These are phyloP conservation scores for Brenthis hecate DNA, from an alignment of 2,888 invertebrate species.

Conservation along the genomic window DNA sequence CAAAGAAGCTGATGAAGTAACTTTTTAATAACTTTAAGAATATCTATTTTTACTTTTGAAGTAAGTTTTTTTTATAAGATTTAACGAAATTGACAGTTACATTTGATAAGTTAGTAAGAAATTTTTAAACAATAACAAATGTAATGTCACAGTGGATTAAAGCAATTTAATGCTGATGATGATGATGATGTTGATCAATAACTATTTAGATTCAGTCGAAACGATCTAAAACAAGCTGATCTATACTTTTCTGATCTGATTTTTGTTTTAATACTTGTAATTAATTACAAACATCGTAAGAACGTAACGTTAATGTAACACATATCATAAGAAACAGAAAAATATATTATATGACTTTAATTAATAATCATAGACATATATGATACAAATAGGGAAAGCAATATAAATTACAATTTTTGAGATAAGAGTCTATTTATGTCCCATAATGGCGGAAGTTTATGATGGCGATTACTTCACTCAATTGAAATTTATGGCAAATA, in stretches of 20 bases:
- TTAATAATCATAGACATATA: neutral
- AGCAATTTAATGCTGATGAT: too few species aligned
- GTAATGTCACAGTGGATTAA: too few species aligned
- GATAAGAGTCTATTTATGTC: slow-evolving; percentile 12
- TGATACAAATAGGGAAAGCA: neutral
- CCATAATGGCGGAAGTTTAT: slow-evolving; percentile 6
- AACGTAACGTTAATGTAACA: too few species aligned
- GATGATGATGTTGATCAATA: too few species aligned
- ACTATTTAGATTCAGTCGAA: too few species aligned
- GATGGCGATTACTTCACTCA: neutral
- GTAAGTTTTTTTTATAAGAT: slow-evolving; percentile 22
- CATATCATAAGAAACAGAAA: too few species aligned
- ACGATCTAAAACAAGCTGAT: too few species aligned
- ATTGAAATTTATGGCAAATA: slow-evolving; percentile 1
- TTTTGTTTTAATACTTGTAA: too few species aligned
- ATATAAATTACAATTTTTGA: neutral
- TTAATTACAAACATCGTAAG: too few species aligned
- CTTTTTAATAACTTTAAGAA: slow-evolving; percentile 45
- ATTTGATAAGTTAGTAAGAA: too few species aligned
- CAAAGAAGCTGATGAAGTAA: slow-evolving; percentile 47
- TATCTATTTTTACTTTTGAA: slow-evolving; percentile 15
- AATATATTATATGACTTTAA: neutral
- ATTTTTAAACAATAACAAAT: too few species aligned
- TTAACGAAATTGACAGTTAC: neutral
- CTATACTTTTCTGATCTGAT: too few species aligned